phyloP scores from a whole-genome alignment of 2,888 invertebrate genomes.

The Chymomyza caudatula region DNA sequence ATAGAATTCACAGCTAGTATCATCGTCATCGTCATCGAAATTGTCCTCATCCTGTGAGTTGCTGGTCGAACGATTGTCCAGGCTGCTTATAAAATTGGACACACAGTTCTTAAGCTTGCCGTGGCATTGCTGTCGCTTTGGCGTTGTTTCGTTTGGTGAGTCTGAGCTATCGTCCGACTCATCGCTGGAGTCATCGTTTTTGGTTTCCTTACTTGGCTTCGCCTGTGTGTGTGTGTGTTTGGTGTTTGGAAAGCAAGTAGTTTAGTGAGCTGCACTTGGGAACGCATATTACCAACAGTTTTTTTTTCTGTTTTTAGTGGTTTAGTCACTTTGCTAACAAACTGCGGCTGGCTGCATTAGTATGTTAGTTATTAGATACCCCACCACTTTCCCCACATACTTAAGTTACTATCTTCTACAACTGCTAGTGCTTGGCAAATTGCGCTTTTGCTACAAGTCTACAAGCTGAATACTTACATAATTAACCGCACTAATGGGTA shows the following conservation, averaged over 20 bases:
- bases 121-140: constrained; percentile 47
- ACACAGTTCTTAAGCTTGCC: constrained; percentile 52
- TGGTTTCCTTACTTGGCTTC: constrained; percentile 8
- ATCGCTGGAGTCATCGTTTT: constrained; percentile 70
- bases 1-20: constrained; percentile 49
- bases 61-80: constrained; percentile 70
- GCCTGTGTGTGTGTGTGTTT: constrained; percentile 36
- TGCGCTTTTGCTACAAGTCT: background rate
- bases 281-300: too few species aligned
- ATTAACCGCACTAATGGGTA: constrained; percentile 91
- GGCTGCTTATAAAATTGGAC: constrained; percentile 60
- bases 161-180: constrained; percentile 75
- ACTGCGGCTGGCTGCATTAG: background rate
- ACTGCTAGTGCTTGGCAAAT: background rate
- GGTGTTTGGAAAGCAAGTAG: constrained; percentile 19
- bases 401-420: background rate
- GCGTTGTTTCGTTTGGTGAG: constrained; percentile 70
- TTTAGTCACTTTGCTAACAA: background rate
- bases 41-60: constrained; percentile 73
- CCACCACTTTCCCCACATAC: background rate
- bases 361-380: background rate
- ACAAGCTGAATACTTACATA: constrained; percentile 83
- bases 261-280: constrained; percentile 3
- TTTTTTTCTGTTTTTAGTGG: background rate
- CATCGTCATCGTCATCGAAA: constrained; percentile 64